These are phyloP conservation scores for Phania funesta DNA, from an alignment of 2,888 invertebrate genomes.

Conservation along the genomic window DNA sequence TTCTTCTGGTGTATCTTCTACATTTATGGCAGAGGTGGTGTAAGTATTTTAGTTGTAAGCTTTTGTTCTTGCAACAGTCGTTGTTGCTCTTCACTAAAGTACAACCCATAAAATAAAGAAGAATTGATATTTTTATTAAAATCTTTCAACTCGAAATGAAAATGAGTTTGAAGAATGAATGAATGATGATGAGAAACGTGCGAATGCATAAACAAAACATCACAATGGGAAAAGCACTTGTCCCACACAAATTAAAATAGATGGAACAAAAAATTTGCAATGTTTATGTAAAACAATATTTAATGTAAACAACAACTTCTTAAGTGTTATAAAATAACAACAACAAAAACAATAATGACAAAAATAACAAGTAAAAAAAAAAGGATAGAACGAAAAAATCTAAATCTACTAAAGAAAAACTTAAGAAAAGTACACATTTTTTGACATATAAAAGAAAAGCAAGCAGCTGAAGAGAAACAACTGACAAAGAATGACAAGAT, in stretches of 20 bases:
- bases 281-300: constrained; percentile 59
- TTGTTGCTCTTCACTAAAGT: not conserved
- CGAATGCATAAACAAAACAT: constrained; percentile 64
- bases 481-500: constrained; percentile 11
- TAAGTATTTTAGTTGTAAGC: too few relatives aligned
- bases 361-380: not conserved
- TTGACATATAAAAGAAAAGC: constrained; percentile 58
- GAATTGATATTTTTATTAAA: constrained; percentile 57
- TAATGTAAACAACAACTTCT: constrained; percentile 65
- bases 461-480: constrained; percentile 51
- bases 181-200: constrained; percentile 64
- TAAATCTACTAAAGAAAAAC: constrained; percentile 27
- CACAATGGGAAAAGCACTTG: constrained; percentile 35
- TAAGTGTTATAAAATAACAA: constrained; percentile 49
- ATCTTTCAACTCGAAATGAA: constrained; percentile 56
- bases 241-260: constrained; percentile 14
- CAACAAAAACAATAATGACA: not conserved
- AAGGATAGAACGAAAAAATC: not conserved
- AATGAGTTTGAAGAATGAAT: constrained; percentile 34
- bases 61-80: too few relatives aligned
- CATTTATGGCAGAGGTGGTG: too few relatives aligned
- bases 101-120: constrained; percentile 32
- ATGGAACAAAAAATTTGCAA: constrained; percentile 25
- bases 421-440: constrained; percentile 42
- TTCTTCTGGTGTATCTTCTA: too few relatives aligned